Conservation (phyloP, 2,888 invertebrate genomes). For the Hydriomena furcata region DNA sequence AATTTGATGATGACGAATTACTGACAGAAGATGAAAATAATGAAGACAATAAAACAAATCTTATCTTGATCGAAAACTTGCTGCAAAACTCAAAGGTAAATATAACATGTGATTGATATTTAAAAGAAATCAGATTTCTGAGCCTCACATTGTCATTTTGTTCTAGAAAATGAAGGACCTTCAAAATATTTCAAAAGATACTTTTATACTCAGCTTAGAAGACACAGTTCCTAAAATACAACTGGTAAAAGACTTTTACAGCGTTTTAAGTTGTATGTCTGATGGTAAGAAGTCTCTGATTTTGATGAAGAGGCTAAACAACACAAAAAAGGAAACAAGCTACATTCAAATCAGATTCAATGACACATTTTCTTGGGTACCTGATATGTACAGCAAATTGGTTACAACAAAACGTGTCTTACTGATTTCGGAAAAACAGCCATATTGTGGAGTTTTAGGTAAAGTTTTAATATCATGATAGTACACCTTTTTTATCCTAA, state of each 20-base stretch:
- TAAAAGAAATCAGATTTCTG: too few relatives aligned
- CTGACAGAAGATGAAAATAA: not conserved
- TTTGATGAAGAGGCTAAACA: conserved; percentile 24
- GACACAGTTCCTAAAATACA: conserved; percentile 38
- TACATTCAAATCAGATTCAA: conserved; percentile 46
- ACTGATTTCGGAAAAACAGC: conserved; percentile 51
- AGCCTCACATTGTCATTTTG: not conserved
- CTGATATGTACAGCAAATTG: conserved; percentile 46
- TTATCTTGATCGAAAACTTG: conserved; percentile 46
- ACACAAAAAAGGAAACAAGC: not conserved
- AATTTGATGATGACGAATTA: not conserved
- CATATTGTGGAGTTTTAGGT: conserved; percentile 55
- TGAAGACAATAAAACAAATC: conserved; percentile 34
- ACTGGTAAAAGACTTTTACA: conserved; percentile 28
- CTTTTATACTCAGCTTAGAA: conserved; percentile 49
- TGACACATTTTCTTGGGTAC: conserved; percentile 52
- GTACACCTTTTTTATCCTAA: too few relatives aligned
- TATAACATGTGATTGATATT: too few relatives aligned
- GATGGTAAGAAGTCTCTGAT: conserved; percentile 13
- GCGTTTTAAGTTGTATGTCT: conserved; percentile 22
- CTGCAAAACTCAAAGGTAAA: conserved; percentile 44
- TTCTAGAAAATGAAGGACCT: conserved; percentile 17
- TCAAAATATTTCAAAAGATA: conserved; percentile 32
- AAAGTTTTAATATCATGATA: too few relatives aligned
- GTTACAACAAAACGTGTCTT: conserved; percentile 46